phyloP scores from a whole-genome alignment of 2,888 invertebrate species.

The Brachynemurus nebulosus region DNA sequence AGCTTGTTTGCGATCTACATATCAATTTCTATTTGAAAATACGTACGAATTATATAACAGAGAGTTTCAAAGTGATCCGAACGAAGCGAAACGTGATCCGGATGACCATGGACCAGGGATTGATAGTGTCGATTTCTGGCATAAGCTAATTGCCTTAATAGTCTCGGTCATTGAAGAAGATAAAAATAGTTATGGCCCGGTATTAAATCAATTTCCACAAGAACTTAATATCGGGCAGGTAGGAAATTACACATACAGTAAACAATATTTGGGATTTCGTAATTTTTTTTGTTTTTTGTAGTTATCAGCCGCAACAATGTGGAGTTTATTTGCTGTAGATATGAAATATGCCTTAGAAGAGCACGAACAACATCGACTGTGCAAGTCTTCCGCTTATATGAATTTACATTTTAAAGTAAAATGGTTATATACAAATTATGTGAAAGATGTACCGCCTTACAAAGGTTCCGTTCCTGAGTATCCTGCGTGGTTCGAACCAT shows the following conservation, averaged over 20 bases:
- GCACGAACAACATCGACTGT: constrained; percentile 88
- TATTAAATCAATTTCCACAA: constrained; percentile 97
- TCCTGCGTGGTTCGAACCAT: constrained; percentile 99
- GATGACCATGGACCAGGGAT: constrained; percentile 76
- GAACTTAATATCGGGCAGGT: constrained; percentile 96
- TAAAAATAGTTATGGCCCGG: constrained; percentile 93
- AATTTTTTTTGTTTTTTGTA: too few species aligned
- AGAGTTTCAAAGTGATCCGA: constrained; percentile 83
- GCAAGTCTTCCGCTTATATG: constrained; percentile 99
- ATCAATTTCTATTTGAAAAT: constrained; percentile 98
- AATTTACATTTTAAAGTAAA: constrained; percentile 99
- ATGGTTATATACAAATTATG: constrained; percentile 96
- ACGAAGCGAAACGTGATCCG: constrained; percentile 75
- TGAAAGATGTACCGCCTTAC: constrained; percentile 93
- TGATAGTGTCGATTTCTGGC: constrained; percentile 95
- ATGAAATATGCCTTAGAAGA: constrained; percentile 98
- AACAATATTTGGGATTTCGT: too few species aligned
- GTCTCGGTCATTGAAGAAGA: constrained; percentile 99
- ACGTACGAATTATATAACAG: constrained; percentile 93
- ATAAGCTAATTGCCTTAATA: constrained; percentile 90
- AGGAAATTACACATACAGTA: constrained; percentile 16
- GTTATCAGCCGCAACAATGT: constrained; percentile 95
- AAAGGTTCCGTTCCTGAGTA: constrained; percentile 97
- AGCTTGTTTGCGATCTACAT: constrained; percentile 95
- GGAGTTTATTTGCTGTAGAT: constrained; percentile 91